Evolutionary conservation across 2,797 vertebrate genomes (phyloP).

Genomic region (Ptychadena robeensis): DNA sequence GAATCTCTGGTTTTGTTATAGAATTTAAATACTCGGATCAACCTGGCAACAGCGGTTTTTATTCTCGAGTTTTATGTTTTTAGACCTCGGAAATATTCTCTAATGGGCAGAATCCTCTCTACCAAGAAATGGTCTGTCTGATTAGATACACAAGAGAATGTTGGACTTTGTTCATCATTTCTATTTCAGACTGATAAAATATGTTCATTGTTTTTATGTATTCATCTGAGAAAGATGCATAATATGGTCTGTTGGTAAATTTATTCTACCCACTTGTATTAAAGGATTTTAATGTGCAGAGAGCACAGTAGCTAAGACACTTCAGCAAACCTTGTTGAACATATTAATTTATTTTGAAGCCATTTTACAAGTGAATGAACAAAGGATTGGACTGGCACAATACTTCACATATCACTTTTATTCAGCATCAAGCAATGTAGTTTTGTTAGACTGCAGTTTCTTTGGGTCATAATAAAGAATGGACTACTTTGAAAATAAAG

Average conservation of each 20-base stretch:
- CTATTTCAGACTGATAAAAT: conserved; percentile 52
- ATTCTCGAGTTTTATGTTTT: conserved; percentile 30
- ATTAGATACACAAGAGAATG: conserved; percentile 48
- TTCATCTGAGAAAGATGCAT: conserved; percentile 43
- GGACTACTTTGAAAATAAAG: conserved; percentile 1
- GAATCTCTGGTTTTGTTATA: conserved; percentile 48
- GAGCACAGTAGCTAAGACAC: conserved; percentile 16
- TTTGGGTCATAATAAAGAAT: conserved; percentile 1
- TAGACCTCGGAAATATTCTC: conserved; percentile 41
- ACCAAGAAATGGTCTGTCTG: conserved; percentile 53
- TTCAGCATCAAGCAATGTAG: conserved; percentile 8
- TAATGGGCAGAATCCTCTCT: conserved; percentile 41
- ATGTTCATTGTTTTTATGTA: conserved; percentile 53
- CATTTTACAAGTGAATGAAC: conserved; percentile 34
- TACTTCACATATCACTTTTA: conserved; percentile 42
- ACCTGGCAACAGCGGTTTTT: conserved; percentile 26
- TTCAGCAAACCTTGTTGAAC: conserved; percentile 33
- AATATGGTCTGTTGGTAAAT: conserved; percentile 47
- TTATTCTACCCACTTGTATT: conserved; percentile 35
- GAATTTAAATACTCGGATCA: conserved; percentile 46
- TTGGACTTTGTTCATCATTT: conserved; percentile 34
- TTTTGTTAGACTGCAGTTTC: background rate
- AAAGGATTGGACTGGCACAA: conserved; percentile 38
- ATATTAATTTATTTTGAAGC: conserved; percentile 39
- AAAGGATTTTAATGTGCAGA: conserved; percentile 47